Evolutionary conservation across 2,888 invertebrate genomes (phyloP).

Genomic region (Panzeria rudis): DNA sequence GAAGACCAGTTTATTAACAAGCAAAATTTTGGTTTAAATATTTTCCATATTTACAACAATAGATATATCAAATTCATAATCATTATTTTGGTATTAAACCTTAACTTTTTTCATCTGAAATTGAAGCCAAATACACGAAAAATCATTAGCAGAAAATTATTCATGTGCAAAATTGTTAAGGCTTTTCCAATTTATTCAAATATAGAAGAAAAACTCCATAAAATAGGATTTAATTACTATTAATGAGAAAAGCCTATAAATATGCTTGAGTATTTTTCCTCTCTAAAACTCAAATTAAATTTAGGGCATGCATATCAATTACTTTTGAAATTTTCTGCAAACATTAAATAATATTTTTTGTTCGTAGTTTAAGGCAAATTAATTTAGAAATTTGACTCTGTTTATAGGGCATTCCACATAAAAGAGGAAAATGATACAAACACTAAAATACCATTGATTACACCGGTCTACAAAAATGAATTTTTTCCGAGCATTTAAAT

Average conservation of each 20-base stretch:
- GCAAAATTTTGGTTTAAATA: not conserved
- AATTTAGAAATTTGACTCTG: no score
- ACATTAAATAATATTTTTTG: no score
- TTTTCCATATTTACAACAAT: not conserved
- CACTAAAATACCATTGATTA: no score
- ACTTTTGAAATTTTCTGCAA: no score
- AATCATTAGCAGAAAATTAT: slow-evolving; percentile 3
- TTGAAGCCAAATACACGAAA: not conserved
- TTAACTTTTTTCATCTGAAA: not conserved
- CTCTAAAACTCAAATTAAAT: no score
- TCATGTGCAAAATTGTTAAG: slow-evolving; percentile 18
- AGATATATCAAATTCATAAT: not conserved
- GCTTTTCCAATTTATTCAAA: not conserved
- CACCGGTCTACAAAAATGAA: no score
- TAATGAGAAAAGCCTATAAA: not conserved
- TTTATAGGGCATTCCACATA: no score
- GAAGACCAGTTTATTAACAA: not conserved
- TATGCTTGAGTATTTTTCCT: not conserved
- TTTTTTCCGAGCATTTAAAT: no score
- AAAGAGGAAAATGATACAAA: no score
- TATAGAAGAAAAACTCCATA: not conserved
- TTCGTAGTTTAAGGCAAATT: no score
- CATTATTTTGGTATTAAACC: not conserved
- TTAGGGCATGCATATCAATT: no score
- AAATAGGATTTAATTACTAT: no score